Base-by-base conservation (phyloP, 2,113 vertebrate species). In the Dendropsophus ebraccatus region DNA sequence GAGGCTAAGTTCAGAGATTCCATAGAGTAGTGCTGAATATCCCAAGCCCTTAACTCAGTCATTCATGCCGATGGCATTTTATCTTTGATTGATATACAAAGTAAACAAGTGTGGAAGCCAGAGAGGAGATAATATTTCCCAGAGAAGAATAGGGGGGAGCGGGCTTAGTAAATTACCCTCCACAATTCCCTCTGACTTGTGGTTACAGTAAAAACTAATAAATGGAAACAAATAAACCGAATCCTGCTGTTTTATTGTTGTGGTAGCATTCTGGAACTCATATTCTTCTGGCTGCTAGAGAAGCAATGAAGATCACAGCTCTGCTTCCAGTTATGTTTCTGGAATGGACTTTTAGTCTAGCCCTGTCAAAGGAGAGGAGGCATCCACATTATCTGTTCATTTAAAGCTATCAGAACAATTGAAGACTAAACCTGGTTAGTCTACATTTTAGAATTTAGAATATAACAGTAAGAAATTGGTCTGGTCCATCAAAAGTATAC, bases 11-110 rank as follows among this genome's bases (percentile, higher is more conserved):
- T 78, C 67, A 28, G 77, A 87, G 85, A 87, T 81, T 87, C 85
- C 85, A 87, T 87, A 74, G 77, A 81, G 77, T 81, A 74, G 77
- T 37, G 54, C 78, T 32, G 85, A 28, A 62, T 87, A 81, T 87
- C 78, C 78, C 77, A 74, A 60, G 78, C 77, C 85, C 76, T 81
- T 74, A 74, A 81, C 85, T 81, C 85, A 81, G 69, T 81, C 85
- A 87, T 81, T 87, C 85, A 81, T 87, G 85, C 85, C 85, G 14
- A 74, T 87, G 85, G 85, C 77, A 87, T 62, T 87, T 87, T 87
- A 87, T 74, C 78, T 81, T 60, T 87, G 85, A 87, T 87, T 81
- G 85, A 87, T 87, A 87, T 81, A 87, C 78, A 87, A 81, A 81
- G 69, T 87, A 87, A 87, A 87, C 85, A 81, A 62, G 25, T 70